Evolutionary conservation across 2,888 invertebrate genomes (phyloP).

Genomic region (Trissoscelio sp.): DNA sequence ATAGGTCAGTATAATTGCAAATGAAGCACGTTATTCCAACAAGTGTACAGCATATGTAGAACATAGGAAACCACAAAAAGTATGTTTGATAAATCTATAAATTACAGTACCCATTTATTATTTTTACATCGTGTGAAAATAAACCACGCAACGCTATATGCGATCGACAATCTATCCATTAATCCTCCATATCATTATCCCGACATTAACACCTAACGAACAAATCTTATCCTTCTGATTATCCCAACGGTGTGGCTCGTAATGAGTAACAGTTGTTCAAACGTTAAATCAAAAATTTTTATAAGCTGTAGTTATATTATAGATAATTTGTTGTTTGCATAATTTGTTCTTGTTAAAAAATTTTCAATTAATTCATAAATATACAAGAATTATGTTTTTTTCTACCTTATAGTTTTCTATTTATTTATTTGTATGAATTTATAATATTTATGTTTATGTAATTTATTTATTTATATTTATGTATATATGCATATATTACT

Average conservation of each 20-base stretch:
- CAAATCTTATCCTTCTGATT: constrained; percentile 52
- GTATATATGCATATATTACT: no score
- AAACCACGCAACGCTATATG: constrained; percentile 36
- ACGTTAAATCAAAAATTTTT: no score
- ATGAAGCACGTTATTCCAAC: constrained; percentile 27
- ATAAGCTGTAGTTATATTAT: no score
- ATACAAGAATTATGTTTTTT: no score
- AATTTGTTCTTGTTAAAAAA: no score
- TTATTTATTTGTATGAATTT: no score
- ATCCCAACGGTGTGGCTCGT: constrained; percentile 17
- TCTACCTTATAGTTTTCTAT: no score
- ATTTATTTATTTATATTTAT: no score
- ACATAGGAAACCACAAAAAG: constrained; percentile 39
- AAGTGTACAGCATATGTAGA: constrained; percentile 52
- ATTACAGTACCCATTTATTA: constrained; percentile 56
- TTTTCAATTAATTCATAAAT: no score
- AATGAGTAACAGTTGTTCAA: constrained; percentile 53
- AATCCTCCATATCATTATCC: constrained; percentile 66
- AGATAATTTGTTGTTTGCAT: no score
- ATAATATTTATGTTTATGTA: no score
- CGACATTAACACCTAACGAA: constrained; percentile 65
- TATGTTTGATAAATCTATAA: constrained; percentile 57
- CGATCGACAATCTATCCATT: constrained; percentile 65
- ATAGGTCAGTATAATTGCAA: constrained; percentile 45
- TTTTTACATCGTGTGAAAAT: constrained; percentile 50